Base-by-base conservation (phyloP, 1,140 invertebrate species). In the Calosoma granatense region DNA sequence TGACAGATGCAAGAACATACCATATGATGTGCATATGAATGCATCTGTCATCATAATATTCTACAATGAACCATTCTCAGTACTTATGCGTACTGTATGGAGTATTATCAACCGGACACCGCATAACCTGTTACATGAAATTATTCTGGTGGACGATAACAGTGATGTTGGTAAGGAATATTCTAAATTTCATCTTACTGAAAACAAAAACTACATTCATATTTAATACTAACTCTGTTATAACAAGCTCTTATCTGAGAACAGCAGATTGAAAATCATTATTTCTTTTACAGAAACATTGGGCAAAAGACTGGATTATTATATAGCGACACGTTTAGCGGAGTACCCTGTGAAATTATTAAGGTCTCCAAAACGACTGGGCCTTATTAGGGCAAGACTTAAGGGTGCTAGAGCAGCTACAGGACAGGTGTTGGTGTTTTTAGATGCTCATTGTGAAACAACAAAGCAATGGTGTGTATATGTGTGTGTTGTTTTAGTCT, bases 361-460 rank as follows among this genome's bases (percentile, higher is more conserved):
- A 14, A 74, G 90, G 30, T 74, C 93, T 20, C 79, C 81, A 21
- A 74, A 86, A 64, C 78, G 93, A 56, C 76, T 85, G 64, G 94
- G 94, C 19, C 74, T 97, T 20, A 96, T 96, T 67, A 73, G 86
- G 41, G 92, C 94, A 1, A 77, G 93, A 51, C 74, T 96, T 55
- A 78, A 79, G 51, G 93, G 93, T 20, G 92, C 92, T 1, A 77
- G 82, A 53, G 73, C 76, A 51, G 89, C 92, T 4, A 76, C 70
- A 20, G 92, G 90, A 0, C 84, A 95, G 70, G 88, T 93, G 19
- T 73, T 97, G 15, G 78, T 95, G n/a, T 96, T 97, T 72, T 76
- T 96, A 30, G 94, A 97, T 75, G 91, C 93, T n/a, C 94, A 97
- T 72, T 96, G 93, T 76, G 94, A 97, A 80, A 83, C 82, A n/a